Evolutionary conservation across 2,113 vertebrate genomes (phyloP).

Genomic region (Grus americana): DNA sequence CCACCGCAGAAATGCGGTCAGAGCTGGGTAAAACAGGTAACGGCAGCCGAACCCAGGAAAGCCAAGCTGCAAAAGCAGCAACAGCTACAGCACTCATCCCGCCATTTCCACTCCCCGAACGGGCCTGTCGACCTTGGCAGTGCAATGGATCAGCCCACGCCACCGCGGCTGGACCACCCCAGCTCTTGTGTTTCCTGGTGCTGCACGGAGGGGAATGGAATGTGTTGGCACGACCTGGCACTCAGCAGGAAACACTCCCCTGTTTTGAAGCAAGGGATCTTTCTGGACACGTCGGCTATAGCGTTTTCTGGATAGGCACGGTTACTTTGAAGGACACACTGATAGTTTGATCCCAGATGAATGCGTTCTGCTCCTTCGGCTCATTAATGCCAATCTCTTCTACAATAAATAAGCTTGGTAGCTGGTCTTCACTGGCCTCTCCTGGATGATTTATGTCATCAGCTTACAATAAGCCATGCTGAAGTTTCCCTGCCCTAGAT

Average conservation of each 20-base stretch:
- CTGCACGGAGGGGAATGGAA: fast-evolving
- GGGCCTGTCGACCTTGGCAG: not conserved
- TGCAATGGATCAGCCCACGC: fast-evolving
- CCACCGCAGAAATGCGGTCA: fast-evolving
- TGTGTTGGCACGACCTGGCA: fast-evolving
- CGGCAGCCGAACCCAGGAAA: not conserved
- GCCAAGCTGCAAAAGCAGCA: not conserved
- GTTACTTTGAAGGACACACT: not conserved
- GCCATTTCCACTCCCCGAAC: not conserved
- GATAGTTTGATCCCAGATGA: not conserved
- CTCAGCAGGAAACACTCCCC: fast-evolving
- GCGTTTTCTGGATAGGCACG: not conserved
- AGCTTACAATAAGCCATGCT: constrained; percentile 32
- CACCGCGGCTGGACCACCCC: fast-evolving
- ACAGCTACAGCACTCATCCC: not conserved
- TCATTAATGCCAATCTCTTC: constrained; percentile 51
- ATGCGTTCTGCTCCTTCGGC: not conserved
- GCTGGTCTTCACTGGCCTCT: constrained; percentile 16
- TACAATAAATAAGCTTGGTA: not conserved
- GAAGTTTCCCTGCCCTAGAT: constrained; percentile 57
- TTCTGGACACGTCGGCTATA: fast-evolving
- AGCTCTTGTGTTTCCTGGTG: fast-evolving
- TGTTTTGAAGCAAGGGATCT: not conserved
- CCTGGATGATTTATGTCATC: constrained; percentile 51
- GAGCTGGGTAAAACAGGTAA: not conserved